phyloP scores from a whole-genome alignment of 2,113 vertebrate species.

The Chlorodrepanis virens region DNA sequence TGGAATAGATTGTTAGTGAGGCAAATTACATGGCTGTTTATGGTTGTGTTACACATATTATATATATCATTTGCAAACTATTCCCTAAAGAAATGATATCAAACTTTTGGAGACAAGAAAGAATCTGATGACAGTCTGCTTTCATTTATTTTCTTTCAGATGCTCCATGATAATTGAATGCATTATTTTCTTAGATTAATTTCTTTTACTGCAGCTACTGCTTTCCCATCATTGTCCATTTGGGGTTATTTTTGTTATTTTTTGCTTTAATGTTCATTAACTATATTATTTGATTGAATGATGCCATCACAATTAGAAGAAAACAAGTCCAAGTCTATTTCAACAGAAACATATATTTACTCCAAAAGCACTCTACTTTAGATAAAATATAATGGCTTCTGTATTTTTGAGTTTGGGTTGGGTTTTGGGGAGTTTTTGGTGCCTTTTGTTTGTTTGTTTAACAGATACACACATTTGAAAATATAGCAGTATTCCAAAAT shows the following conservation, averaged over 20 bases:
- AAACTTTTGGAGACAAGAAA: constrained; percentile 68
- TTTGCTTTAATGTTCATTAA: constrained; percentile 30
- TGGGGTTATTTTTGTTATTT: constrained; percentile 43
- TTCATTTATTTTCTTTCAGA: constrained; percentile 72
- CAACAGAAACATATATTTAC: not conserved
- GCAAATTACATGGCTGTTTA: constrained; percentile 72
- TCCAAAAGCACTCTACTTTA: not conserved
- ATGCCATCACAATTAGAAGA: constrained; percentile 34
- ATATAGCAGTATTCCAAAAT: not conserved
- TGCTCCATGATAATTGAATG: constrained; percentile 49
- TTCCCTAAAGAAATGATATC: constrained; percentile 74
- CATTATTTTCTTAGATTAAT: constrained; percentile 28
- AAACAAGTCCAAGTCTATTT: not conserved
- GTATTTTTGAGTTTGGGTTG: not conserved
- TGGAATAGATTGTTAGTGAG: constrained; percentile 73
- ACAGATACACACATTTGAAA: not conserved
- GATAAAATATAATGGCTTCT: not conserved
- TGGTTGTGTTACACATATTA: constrained; percentile 68
- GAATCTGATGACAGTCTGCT: constrained; percentile 73
- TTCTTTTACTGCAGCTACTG: constrained; percentile 23
- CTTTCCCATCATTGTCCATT: not conserved
- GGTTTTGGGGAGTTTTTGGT: not conserved
- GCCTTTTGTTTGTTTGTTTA: not conserved
- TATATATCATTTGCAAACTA: constrained; percentile 74
- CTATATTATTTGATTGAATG: constrained; percentile 45